These are phyloP conservation scores for Melipona quadrifasciata DNA, from an alignment of 1,140 invertebrate genomes.

Conservation along the genomic window DNA sequence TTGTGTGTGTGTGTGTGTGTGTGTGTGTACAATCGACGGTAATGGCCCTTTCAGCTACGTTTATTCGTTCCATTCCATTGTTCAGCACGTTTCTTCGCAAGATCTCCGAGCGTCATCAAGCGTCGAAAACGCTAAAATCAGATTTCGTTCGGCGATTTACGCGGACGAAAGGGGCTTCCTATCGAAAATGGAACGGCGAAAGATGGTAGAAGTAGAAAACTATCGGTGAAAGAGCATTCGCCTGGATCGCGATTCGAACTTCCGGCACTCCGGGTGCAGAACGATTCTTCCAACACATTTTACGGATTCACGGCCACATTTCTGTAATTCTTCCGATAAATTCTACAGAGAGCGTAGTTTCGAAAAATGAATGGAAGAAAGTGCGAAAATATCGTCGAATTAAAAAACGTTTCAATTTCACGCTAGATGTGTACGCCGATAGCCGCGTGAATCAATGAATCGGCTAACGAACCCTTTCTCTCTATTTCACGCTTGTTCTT, in stretches of 20 bases:
- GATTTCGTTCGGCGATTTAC: not conserved
- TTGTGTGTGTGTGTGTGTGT: not conserved
- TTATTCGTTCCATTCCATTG: not conserved
- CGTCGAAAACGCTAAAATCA: not conserved
- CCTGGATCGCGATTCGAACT: slow-evolving; percentile 5
- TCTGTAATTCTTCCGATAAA: too few species aligned
- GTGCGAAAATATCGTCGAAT: too few species aligned
- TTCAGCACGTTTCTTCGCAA: not conserved
- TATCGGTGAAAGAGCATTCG: not conserved
- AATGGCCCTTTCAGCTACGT: not conserved
- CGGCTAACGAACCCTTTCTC: too few species aligned
- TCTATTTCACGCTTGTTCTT: too few species aligned
- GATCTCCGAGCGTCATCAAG: too few species aligned
- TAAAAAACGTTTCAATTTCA: too few species aligned
- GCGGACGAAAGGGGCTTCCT: not conserved
- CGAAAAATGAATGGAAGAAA: too few species aligned
- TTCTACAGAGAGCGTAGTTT: too few species aligned
- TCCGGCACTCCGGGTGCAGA: not conserved
- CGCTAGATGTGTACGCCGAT: too few species aligned
- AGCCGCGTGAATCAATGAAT: too few species aligned
- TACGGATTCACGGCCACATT: not conserved
- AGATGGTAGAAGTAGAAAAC: not conserved
- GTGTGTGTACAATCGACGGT: not conserved
- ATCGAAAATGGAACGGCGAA: not conserved
- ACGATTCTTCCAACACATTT: not conserved